phyloP scores from a whole-genome alignment of 2,797 vertebrate species.

The Poecilia wingei region DNA sequence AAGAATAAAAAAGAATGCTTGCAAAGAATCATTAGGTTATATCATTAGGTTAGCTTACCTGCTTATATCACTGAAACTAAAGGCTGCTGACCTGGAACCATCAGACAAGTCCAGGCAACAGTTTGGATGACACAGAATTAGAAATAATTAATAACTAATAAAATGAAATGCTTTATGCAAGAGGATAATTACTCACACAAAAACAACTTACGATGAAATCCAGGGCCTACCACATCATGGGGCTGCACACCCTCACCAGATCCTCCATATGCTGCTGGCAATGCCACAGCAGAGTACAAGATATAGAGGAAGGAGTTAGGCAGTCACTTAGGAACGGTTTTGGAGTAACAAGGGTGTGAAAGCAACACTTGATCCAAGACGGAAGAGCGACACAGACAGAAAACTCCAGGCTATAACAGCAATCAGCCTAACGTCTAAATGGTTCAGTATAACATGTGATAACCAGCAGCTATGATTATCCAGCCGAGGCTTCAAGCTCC shows the following conservation, averaged over 20 bases:
- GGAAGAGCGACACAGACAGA: conserved; percentile 29
- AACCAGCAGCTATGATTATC: conserved; percentile 45
- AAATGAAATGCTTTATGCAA: conserved; percentile 7
- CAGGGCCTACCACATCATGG: conserved; percentile 11
- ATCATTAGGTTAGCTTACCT: neutral
- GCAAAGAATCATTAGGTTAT: neutral
- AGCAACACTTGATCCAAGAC: conserved; percentile 35
- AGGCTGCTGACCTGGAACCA: neutral
- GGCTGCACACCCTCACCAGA: conserved; percentile 12
- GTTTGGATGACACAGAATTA: neutral
- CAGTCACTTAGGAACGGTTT: conserved; percentile 22
- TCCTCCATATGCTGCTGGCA: conserved; percentile 9
- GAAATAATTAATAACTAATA: neutral
- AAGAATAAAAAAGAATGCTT: neutral
- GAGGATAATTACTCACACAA: conserved; percentile 10
- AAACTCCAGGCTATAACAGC: conserved; percentile 46
- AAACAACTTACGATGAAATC: conserved; percentile 16
- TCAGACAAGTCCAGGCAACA: neutral
- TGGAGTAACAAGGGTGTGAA: conserved; percentile 36
- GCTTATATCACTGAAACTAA: neutral
- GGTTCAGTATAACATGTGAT: conserved; percentile 35
- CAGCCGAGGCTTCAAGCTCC: conserved; percentile 25
- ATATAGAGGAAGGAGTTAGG: conserved; percentile 22
- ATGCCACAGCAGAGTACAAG: conserved; percentile 9
- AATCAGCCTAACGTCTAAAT: conserved; percentile 35